These are phyloP conservation scores for Erpetoichthys calabaricus DNA, from an alignment of 2,797 vertebrate genomes.

Conservation along the genomic window DNA sequence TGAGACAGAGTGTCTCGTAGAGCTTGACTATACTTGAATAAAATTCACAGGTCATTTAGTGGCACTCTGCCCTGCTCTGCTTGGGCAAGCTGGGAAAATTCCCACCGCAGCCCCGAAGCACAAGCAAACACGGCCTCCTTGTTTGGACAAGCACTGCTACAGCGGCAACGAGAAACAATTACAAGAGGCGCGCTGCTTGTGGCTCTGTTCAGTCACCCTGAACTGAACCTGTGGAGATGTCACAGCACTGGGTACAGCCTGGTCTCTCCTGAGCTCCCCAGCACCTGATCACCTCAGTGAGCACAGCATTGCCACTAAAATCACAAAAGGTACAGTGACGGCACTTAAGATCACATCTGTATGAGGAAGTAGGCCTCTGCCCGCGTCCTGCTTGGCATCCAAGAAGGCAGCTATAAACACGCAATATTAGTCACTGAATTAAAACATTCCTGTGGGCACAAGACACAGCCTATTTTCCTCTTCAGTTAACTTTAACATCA, in stretches of 20 bases:
- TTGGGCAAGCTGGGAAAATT: not conserved
- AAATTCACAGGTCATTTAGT: not conserved
- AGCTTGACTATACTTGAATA: not conserved
- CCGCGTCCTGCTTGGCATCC: too few species aligned
- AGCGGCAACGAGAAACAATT: slow-evolving; percentile 6
- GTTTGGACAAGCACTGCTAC: slow-evolving; percentile 9
- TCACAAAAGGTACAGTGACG: not conserved
- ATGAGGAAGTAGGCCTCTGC: too few species aligned
- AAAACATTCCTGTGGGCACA: too few species aligned
- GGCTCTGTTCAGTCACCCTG: slow-evolving; percentile 5
- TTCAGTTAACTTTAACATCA: too few species aligned
- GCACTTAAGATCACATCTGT: too few species aligned
- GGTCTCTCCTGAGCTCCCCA: not conserved
- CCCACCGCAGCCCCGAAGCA: not conserved
- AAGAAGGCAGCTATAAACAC: too few species aligned
- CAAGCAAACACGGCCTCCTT: slow-evolving; percentile 1
- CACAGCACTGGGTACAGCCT: slow-evolving; percentile 6
- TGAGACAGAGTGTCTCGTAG: not conserved
- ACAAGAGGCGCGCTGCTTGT: not conserved
- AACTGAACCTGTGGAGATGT: slow-evolving; percentile 3
- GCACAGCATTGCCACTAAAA: slow-evolving; percentile 9
- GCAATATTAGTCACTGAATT: too few species aligned
- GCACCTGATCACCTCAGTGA: slow-evolving; percentile 10
- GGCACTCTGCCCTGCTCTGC: not conserved
- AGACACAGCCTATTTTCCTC: too few species aligned